Conservation (phyloP, 2,888 invertebrate species). For the Neocrepidodera transversa region DNA sequence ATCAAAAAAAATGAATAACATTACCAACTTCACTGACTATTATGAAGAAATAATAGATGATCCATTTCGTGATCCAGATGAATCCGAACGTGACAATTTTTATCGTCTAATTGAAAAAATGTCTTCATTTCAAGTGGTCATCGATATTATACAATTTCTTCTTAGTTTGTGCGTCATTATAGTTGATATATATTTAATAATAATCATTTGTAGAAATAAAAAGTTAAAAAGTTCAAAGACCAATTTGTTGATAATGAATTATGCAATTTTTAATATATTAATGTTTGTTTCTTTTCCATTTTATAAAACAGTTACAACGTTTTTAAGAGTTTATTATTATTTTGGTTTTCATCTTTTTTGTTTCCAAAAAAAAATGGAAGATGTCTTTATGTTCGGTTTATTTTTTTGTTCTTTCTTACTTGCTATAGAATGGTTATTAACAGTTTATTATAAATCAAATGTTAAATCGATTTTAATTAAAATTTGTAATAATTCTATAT, state of each 20-base stretch:
- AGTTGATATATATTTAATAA: slow-evolving; percentile 7
- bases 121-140: neutral
- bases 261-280: slow-evolving; percentile 8
- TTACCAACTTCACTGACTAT: too few species aligned
- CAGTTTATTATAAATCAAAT: slow-evolving; percentile 1
- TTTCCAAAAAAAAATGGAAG: neutral
- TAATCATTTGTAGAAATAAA: slow-evolving; percentile 1
- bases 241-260: slow-evolving; percentile 1
- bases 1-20: too few species aligned
- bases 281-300: neutral
- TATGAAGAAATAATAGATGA: too few species aligned
- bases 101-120: neutral
- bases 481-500: neutral
- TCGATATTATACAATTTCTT: slow-evolving; percentile 9
- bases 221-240: neutral
- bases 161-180: neutral
- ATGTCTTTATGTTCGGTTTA: neutral
- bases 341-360: neutral
- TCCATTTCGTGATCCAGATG: neutral
- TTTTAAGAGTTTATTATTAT: neutral
- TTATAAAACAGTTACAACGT: neutral
- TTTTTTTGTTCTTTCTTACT: slow-evolving; percentile 4
- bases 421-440: slow-evolving; percentile 12
- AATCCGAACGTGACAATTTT: neutral
- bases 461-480: neutral